Evolutionary conservation across 1,140 invertebrate genomes (phyloP), one percentile per base, ranked within the genome.

Genomic region (Pseudomyrmex flavicornis): DNA sequence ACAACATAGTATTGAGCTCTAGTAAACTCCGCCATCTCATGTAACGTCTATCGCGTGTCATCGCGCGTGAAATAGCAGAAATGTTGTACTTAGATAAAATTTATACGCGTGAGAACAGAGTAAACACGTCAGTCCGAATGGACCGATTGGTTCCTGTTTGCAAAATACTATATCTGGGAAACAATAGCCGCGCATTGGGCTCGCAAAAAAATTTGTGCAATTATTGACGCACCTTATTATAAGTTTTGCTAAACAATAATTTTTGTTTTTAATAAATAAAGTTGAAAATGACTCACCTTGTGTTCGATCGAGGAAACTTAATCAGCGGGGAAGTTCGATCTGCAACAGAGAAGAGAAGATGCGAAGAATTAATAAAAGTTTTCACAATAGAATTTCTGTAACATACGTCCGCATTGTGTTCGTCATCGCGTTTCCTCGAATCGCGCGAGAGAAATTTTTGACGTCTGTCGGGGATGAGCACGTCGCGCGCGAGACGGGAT

Each of bases 261-360:
- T 54, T 68, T 44, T 56, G 2, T 44, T 35, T 44, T 73, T 48
- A 44, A 66, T 15, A 44, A 13, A 8, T n/a, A 54, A 44, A 68
- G 4, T 35, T 35, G 26, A 35, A 35, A 7, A 0, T 82, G 2
- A 85, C 85, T 79, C 12, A 86, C 85, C 76, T 75, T 58, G 48
- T 58, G 35, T 9, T 1, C 20, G 20, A 35, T 7, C 13, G 17
- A 7, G 1, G 17, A 54, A 26, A 50, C 12, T 56, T 4, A 10
- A 15, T n/a, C 2, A 9, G 35, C 35, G 35, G 15, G 20, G 54
- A 15, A 20, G 13, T 52, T 8, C 12, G n/a, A 4, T n/a, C 85
- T 87, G 70, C 20, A 87, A 87, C 56, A 82, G 20, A 56, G 35
- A 61, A 61, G 10, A 80, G 10, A 80, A 68, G 26, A 74, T 48